These are phyloP conservation scores for Campoletis sonorensis DNA, from an alignment of 1,140 invertebrate species.

Conservation along the genomic window DNA sequence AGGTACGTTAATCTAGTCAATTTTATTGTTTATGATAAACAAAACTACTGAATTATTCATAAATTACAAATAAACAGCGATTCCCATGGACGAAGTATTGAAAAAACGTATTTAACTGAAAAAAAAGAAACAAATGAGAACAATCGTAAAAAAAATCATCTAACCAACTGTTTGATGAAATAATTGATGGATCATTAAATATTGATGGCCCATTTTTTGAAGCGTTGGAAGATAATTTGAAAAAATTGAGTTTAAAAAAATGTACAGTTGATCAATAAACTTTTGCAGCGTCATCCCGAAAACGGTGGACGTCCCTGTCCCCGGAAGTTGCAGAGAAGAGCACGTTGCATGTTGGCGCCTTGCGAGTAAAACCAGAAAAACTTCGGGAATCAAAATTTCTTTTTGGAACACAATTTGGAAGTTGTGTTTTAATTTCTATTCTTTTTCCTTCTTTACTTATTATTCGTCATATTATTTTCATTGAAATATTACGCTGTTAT, in stretches of 20 bases:
- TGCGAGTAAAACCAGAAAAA: constrained; percentile 57
- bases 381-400: constrained; percentile 9
- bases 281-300: constrained; percentile 77
- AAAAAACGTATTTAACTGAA: too few relatives aligned
- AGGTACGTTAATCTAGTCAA: constrained; percentile 66
- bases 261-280: constrained; percentile 61
- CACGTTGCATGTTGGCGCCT: constrained; percentile 74
- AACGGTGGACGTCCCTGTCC: constrained; percentile 86
- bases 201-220: too few relatives aligned
- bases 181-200: too few relatives aligned
- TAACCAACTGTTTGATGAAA: too few relatives aligned
- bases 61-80: too few relatives aligned
- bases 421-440: neutral
- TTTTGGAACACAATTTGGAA: neutral
- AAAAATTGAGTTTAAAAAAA: too few relatives aligned
- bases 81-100: too few relatives aligned
- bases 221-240: neutral
- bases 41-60: too few relatives aligned
- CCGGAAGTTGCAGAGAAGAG: constrained; percentile 76
- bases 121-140: too few relatives aligned
- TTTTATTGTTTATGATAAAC: too few relatives aligned
- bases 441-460: constrained; percentile 29
- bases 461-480: neutral
- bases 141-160: too few relatives aligned
- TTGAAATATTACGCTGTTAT: neutral